Evolutionary conservation across 37 sponge, comb jelly and placozoan genomes (phyloP), one percentile per base, ranked within the genome.

Genomic region (Eunapius fragilis): DNA sequence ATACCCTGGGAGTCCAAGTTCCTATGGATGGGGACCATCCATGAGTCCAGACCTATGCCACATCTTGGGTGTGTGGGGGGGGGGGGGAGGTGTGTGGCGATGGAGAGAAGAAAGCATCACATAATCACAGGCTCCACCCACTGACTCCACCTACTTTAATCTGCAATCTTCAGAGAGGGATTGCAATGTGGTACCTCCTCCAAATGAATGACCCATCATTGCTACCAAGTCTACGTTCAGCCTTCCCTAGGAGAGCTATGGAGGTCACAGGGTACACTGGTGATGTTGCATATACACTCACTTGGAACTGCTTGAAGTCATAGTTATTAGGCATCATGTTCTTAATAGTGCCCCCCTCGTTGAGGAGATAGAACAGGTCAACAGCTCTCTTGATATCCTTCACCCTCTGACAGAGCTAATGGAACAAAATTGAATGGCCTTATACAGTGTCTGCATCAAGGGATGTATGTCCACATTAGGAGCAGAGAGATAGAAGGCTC

Each of bases 201-300:
- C 95, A 82, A 88, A 94, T 28, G 95, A 94, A 58, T 94, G 95
- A 0, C 95, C 95, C 81, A 91, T 91, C 19, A 90, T 74, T 32
- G 77, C 91, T 58, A 80, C 84, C 28, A 31, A 80, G 23, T 70
- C 76, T 25, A 94, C 2, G 37, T 94, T 84, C 49, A 91, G 47
- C 19, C 92, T 72, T 24, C 83, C 87, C 87, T 91, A 24, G 11
- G 77, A 31, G 33, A 75, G 35, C 13, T 35, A 26, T 31, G 33
- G 34, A 35, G 23, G 3, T 34, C 9, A 75, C 7, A 71, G 71
- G 5, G 6, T 10, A 71, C 11, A 71, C 28, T 28, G 7, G 11
- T 25, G 28, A 71, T 9, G 12, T 4, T 25, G 28, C 3, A 13
- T 25, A 12, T 13, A 70, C 5, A 13, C 26, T 23, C 22, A 85